Evolutionary conservation across 2,113 vertebrate species (phyloP), one percentile per base, ranked within the genome.

Genomic region (Lipotes vexillifer): DNA sequence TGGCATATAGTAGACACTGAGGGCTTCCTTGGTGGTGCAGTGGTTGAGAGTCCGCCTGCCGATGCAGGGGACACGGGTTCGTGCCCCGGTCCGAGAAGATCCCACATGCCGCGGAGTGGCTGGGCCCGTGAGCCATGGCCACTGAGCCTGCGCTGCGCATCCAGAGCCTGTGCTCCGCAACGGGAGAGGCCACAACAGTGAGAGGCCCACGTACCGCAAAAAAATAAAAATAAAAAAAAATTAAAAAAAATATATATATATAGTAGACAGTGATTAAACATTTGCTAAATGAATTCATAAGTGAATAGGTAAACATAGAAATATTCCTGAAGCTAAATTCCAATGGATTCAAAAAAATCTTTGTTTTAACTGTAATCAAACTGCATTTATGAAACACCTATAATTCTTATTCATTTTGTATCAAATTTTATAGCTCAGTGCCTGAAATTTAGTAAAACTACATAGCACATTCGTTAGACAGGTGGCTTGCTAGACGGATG

Each of bases 371-470:
- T 68, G 0, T 14, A 77, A 83, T 59, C 23, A 87, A 96, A 83
- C 23, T 23, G 65, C 63, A 75, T 38, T 69, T 90, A 46, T 36
- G 77, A 29, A 69, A 38, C 27, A 86, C 46, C 21, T 41, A 27
- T 44, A 81, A 77, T 71, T 93, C 33, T 68, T 72, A 84, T 11
- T 82, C 10, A 82, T 92, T 94, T 92, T 74, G 1, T 52, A 83
- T 59, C 52, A 83, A 77, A 86, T 78, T 93, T 89, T 83, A 90
- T 66, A 87, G 44, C 36, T 88, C 66, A 82, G 25, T 83, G 36
- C 9, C 63, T 97, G 46, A 78, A 85, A 90, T 78, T 86, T 69
- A 93, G 27, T 66, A 96, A 96, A 88, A 87, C 36, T 77, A 18
- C 18, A 93, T 65, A 88, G 20, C 5, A 94, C 27, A 61, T 72